Conservation (phyloP, 1,140 invertebrate genomes). For the Manduca sexta region DNA sequence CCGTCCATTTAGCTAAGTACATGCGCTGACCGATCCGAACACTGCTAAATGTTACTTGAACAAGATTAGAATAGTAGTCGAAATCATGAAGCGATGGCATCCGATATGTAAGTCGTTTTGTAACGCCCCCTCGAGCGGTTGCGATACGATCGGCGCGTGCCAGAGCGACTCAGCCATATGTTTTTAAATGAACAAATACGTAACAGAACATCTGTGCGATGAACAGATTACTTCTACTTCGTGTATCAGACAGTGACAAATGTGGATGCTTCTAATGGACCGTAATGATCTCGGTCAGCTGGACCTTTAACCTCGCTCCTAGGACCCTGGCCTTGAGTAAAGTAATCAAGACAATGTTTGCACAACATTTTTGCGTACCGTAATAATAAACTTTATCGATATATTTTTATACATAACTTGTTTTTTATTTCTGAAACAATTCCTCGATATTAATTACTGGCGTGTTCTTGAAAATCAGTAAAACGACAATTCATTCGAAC, state of each 20-base stretch:
- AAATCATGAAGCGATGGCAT: constrained; percentile 62
- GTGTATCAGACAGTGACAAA: constrained; percentile 15
- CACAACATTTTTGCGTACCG: not conserved
- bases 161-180: constrained; percentile 34
- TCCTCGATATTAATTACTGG: too few species aligned
- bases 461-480: too few species aligned
- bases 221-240: constrained; percentile 27
- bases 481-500: too few species aligned
- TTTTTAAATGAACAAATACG: constrained; percentile 21
- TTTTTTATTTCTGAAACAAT: too few species aligned
- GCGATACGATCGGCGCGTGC: constrained; percentile 52
- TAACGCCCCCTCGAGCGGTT: constrained; percentile 52
- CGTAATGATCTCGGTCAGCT: constrained; percentile 14
- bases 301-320: not conserved
- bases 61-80: constrained; percentile 36
- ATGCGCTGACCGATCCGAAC: too few species aligned
- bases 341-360: not conserved
- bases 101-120: constrained; percentile 65
- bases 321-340: constrained; percentile 5
- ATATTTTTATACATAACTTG: too few species aligned
- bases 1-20: too few species aligned
- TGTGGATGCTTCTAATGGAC: constrained; percentile 39
- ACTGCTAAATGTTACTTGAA: constrained; percentile 4
- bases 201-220: constrained; percentile 40
- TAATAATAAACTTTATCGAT: too few species aligned